A percentile compares a stretch with the other conserved stretches of the same genome.
These are phyloP conservation scores for Biston stratarius DNA, from an alignment of 2,888 invertebrate genomes.

Conservation along the genomic window DNA sequence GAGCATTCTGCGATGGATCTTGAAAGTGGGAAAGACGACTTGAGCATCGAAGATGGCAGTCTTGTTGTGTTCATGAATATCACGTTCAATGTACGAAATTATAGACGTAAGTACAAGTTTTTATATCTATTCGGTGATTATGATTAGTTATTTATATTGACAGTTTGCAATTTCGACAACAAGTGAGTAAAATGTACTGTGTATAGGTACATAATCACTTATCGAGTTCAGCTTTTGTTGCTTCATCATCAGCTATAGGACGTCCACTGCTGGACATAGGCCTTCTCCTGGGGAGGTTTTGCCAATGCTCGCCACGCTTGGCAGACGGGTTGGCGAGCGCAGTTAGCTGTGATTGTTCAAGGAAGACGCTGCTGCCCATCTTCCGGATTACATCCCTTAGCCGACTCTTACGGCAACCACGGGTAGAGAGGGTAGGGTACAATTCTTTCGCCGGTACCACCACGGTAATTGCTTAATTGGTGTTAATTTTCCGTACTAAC, in stretches of 20 bases:
- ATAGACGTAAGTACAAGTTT: constrained; percentile 19
- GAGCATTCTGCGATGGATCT: constrained; percentile 64
- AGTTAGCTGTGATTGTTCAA: too few species aligned
- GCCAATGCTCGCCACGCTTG: too few species aligned
- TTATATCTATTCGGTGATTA: background rate
- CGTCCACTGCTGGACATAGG: too few species aligned
- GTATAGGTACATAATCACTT: background rate
- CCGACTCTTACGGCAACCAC: too few species aligned
- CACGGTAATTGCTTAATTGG: too few species aligned
- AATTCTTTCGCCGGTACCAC: too few species aligned
- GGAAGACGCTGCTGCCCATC: too few species aligned
- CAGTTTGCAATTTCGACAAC: background rate
- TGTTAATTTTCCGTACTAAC: background rate
- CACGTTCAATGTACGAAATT: constrained; percentile 22
- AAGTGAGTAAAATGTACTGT: background rate
- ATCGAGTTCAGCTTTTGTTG: background rate
- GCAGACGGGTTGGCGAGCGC: too few species aligned
- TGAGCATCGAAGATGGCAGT: constrained; percentile 69
- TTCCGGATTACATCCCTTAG: too few species aligned
- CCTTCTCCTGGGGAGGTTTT: too few species aligned
- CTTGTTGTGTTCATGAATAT: constrained; percentile 65
- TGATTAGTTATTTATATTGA: background rate
- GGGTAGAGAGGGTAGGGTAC: too few species aligned
- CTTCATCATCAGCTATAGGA: too few species aligned
- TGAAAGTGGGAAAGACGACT: constrained; percentile 67